phyloP scores from a whole-genome alignment of 1,140 invertebrate genomes.

The Hycleus cichorii region DNA sequence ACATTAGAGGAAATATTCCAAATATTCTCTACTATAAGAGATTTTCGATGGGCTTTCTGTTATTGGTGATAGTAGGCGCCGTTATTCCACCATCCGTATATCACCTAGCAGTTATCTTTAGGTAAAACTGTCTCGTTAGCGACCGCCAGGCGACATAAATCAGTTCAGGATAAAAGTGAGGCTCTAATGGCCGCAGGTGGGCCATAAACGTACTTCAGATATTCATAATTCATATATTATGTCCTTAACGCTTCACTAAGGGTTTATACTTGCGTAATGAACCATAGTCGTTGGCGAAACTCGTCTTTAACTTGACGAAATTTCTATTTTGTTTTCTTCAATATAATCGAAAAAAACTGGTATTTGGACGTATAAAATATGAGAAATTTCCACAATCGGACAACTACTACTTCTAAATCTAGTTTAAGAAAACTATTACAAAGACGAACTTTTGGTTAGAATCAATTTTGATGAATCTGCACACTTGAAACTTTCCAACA shows the following conservation, averaged over 20 bases:
- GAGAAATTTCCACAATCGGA: too few species aligned
- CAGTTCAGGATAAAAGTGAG: slow-evolving; percentile 27
- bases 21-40: neutral
- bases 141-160: slow-evolving; percentile 31
- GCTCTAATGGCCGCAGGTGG: slow-evolving; percentile 37
- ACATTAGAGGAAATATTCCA: too few species aligned
- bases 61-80: slow-evolving; percentile 23
- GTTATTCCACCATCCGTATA: slow-evolving; percentile 24
- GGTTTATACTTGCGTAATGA: slow-evolving; percentile 21
- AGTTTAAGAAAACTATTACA: too few species aligned
- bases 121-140: slow-evolving; percentile 34
- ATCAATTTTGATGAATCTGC: too few species aligned
- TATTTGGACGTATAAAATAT: too few species aligned
- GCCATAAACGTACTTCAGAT: slow-evolving; percentile 32
- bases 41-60: slow-evolving; percentile 28
- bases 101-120: slow-evolving; percentile 24
- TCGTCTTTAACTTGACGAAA: too few species aligned
- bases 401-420: too few species aligned
- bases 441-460: too few species aligned
- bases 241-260: slow-evolving; percentile 17
- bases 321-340: too few species aligned
- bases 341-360: too few species aligned
- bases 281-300: neutral
- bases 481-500: too few species aligned
- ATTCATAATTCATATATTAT: slow-evolving; percentile 36